A percentile compares a stretch with the other conserved stretches of the same genome.
Evolutionary conservation across 53 echinoderm and acorn worm species (phyloP).

Genomic region (Apostichopus leukothele): DNA sequence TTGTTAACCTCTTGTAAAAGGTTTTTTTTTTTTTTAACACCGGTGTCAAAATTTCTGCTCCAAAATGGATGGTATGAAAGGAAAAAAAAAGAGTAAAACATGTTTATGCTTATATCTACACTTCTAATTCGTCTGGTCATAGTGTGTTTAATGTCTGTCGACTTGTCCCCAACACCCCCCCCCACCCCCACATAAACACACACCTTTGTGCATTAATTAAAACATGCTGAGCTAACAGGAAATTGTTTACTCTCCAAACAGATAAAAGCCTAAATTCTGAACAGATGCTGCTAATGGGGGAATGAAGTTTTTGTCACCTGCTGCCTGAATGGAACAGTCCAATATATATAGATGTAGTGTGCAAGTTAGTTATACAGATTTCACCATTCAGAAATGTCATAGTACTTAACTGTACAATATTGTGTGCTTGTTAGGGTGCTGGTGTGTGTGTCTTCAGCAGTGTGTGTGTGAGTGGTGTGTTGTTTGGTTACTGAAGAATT

Average conservation of each 20-base stretch:
- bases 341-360: background rate
- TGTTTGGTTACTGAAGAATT: background rate
- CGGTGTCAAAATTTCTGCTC: too few species aligned
- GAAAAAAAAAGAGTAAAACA: too few species aligned
- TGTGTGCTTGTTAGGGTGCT: background rate
- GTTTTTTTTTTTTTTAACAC: too few species aligned
- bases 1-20: too few species aligned
- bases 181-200: background rate
- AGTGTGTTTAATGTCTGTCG: too few species aligned
- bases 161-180: background rate
- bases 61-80: too few species aligned
- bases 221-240: conserved; percentile 28
- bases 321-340: background rate
- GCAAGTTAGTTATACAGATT: background rate
- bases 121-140: too few species aligned
- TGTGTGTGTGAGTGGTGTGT: background rate
- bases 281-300: background rate
- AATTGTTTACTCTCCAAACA: conserved; percentile 10
- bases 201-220: conserved; percentile 25
- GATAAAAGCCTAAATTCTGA: background rate
- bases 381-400: background rate
- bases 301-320: background rate
- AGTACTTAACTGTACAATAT: background rate
- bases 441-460: background rate
- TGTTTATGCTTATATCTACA: too few species aligned